These are phyloP conservation scores for Melinaea marsaeus DNA, from an alignment of 2,888 invertebrate species.

Conservation along the genomic window DNA sequence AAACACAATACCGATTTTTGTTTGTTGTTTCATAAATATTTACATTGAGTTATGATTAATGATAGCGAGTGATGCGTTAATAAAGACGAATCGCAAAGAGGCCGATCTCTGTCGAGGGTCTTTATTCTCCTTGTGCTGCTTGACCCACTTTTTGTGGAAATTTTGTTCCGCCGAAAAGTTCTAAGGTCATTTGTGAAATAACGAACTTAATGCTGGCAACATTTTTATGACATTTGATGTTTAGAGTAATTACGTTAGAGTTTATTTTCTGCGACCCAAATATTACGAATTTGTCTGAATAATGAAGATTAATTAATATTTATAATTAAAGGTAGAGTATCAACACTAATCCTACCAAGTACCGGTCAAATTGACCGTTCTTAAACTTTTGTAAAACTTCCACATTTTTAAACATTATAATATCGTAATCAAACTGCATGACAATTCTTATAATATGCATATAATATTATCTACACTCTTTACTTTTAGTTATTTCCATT, in stretches of 20 bases:
- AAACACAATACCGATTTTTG: not conserved
- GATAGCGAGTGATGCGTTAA: conserved; percentile 54
- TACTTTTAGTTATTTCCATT: too few species aligned
- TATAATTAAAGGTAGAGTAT: too few species aligned
- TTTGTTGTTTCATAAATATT: conserved; percentile 32
- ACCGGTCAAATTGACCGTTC: too few species aligned
- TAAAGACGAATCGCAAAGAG: conserved; percentile 46
- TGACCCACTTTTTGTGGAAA: conserved; percentile 61
- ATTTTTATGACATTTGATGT: conserved; percentile 16
- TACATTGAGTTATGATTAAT: conserved; percentile 59
- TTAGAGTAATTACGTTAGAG: not conserved
- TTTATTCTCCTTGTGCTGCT: conserved; percentile 58
- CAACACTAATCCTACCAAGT: not conserved
- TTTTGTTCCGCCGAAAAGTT: conserved; percentile 15
- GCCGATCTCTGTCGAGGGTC: conserved; percentile 43
- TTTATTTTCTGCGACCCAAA: not conserved
- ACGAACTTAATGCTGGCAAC: conserved; percentile 23
- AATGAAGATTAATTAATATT: too few species aligned
- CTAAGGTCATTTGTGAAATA: conserved; percentile 36
- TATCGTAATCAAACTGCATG: too few species aligned
- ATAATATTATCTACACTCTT: too few species aligned
- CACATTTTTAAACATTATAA: too few species aligned
- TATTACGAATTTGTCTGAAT: not conserved
- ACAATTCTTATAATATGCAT: too few species aligned
- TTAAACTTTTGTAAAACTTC: too few species aligned